These are phyloP conservation scores for Matsumurasca onukii DNA, from an alignment of 1,140 invertebrate genomes.

Conservation along the genomic window DNA sequence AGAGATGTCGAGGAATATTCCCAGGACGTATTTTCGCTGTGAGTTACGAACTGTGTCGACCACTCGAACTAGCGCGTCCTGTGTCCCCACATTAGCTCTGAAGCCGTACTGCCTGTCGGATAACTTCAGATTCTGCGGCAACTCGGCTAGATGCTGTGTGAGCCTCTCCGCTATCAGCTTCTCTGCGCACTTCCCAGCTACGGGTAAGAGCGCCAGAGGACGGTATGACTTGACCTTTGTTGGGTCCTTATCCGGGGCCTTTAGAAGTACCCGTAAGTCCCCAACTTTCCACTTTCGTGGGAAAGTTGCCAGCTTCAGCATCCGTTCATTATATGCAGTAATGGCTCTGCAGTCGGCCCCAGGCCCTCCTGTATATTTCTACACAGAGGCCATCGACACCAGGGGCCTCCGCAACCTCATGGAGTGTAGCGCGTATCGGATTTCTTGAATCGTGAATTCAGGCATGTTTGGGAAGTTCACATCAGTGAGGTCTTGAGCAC, in stretches of 20 bases:
- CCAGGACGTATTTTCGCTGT: constrained; percentile 42
- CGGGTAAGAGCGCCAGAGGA: not conserved
- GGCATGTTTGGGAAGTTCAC: not conserved
- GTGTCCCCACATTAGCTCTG: not conserved
- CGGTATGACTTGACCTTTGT: not conserved
- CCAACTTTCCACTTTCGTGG: not conserved
- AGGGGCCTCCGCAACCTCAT: not conserved
- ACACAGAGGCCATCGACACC: not conserved
- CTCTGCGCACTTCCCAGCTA: not conserved
- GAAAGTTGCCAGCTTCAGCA: no score
- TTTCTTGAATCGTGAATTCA: not conserved
- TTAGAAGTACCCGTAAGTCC: not conserved
- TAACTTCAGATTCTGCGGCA: not conserved
- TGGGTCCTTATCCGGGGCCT: not conserved
- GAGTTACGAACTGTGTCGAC: not conserved
- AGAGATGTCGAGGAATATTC: constrained; percentile 49
- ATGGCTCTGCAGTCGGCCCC: not conserved
- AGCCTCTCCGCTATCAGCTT: not conserved
- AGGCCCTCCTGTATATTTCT: constrained; percentile 1
- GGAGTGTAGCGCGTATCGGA: not conserved
- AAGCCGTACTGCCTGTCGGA: constrained; percentile 27
- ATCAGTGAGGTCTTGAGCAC: not conserved
- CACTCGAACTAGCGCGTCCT: not conserved
- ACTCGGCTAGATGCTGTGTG: not conserved
- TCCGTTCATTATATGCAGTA: constrained; percentile 1